Conservation (phyloP, 1,140 invertebrate species). For the Pararge aegeria region DNA sequence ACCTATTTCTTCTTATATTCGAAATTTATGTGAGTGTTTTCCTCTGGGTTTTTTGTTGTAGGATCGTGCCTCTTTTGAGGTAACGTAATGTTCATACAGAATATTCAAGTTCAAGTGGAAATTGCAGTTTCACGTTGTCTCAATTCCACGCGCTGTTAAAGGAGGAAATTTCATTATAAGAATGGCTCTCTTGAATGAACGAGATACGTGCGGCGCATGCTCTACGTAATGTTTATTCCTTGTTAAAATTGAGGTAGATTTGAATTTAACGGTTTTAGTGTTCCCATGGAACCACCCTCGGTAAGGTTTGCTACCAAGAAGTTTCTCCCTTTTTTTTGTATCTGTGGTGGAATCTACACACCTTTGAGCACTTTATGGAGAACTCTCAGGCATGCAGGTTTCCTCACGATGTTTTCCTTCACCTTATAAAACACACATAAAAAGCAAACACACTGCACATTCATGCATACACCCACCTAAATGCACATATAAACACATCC, state of each 20-base stretch:
- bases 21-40: neutral
- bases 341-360: neutral
- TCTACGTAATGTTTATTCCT: slow-evolving; percentile 10
- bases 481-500: no score
- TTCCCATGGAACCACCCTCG: neutral
- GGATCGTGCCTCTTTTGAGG: neutral
- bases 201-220: slow-evolving; percentile 37
- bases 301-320: neutral
- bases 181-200: slow-evolving; percentile 53
- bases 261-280: slow-evolving; percentile 4
- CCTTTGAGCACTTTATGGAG: no score
- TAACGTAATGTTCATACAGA: slow-evolving; percentile 3
- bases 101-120: slow-evolving; percentile 32
- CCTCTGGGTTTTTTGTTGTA: neutral
- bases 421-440: no score
- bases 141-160: slow-evolving; percentile 58
- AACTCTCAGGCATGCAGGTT: no score
- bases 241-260: slow-evolving; percentile 20
- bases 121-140: slow-evolving; percentile 60
- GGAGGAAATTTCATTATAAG: slow-evolving; percentile 62
- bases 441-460: no score
- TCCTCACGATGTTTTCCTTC: no score
- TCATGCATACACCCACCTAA: no score
- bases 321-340: neutral
- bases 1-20: neutral